Evolutionary conservation across 1,140 invertebrate genomes (phyloP), one percentile per base, ranked within the genome.

Genomic region (Sinonovacula constricta): DNA sequence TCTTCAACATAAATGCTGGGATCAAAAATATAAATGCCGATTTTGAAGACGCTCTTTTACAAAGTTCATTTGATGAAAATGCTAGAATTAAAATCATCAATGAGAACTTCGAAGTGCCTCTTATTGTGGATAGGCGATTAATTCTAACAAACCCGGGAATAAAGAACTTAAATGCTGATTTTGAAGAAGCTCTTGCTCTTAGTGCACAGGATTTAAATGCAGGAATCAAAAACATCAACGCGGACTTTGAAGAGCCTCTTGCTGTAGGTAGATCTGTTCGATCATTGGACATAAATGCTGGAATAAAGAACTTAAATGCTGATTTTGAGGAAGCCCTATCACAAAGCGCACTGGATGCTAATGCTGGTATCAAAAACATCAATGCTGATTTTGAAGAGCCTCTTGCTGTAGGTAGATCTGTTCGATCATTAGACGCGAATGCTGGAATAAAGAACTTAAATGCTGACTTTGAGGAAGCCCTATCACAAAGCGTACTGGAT

Each of bases 51-150:
- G 39, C 39, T 45, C 18, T 45, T 10, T 45, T 18, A 45, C 39
- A 45, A 7, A 45, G 18, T 18, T 7, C 18, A 45, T 45, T 45
- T 7, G 39, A 45, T 45, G 18, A 7, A 45, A 45, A 45, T 45
- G 39, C 14, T 30, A n/a, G 59, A 62, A 62, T 62, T 30, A 62
- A 28, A 2, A 62, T 30, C 28, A 62, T 62, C 1, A 62, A 62
- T 30, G 28, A 18, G 10, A 10, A 62, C 14, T 62, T 62, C 12
- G 59, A 62, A 62, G 59, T 30, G 12, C 22, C 22, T 28, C 28
- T 34, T 14, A 14, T 7, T 30, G 28, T 28, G 18, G 30, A 30
- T 62, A 28, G 30, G 31, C 28, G 59, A 28, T 30, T 30, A 30
- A n/a, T 60, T 60, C 10, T 18, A 30, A 30, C 0, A 62, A 14